Evolutionary conservation across 2,888 invertebrate species (phyloP), one percentile per base, ranked within the genome.

Genomic region (Clusia tigrina): DNA sequence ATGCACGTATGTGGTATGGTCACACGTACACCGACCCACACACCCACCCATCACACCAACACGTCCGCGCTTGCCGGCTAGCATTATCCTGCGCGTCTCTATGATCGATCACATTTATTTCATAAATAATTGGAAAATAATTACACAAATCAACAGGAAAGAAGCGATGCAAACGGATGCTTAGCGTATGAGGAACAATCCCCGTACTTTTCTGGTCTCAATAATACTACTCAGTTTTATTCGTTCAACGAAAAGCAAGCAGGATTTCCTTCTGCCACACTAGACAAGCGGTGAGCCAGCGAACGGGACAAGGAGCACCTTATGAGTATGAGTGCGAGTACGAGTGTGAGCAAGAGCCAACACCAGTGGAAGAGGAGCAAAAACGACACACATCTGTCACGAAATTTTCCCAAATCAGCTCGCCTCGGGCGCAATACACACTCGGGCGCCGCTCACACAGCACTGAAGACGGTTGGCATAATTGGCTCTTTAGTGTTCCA

Each of bases 121-220:
- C 74, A 76, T 74, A 78, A 71, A 78, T 75, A 75, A 75, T 75
- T 75, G 78, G 71, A 72, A 75, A 76, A 75, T 75, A 78, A 75
- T 78, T 75, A 74, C 15, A n/a, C 2, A n/a, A 56, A 56, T 20
- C 37, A 56, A 5, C 46, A 24, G 23, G n/a, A 15, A 48, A 23
- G 42, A 25, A 57, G 15, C 46, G 15, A n/a, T n/a, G n/a, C n/a
- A 24, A 46, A 25, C 46, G 56, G 56, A 58, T 52, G 24, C 53
- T 51, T 59, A 51, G 48, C 55, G 54, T 53, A 24, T 48, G 18
- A 48, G 15, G 15, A 22, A 20, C 5, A 15, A 5, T 6, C 42
- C n/a, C 6, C n/a, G 10, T 15, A 42, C 42, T 42, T 42, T 42
- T 42, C 42, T 10, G 12, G 32, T 32, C 32, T 32, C 32, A 12